Evolutionary conservation across 2,888 invertebrate genomes (phyloP).

Genomic region (Omphaloscelis lunosa): DNA sequence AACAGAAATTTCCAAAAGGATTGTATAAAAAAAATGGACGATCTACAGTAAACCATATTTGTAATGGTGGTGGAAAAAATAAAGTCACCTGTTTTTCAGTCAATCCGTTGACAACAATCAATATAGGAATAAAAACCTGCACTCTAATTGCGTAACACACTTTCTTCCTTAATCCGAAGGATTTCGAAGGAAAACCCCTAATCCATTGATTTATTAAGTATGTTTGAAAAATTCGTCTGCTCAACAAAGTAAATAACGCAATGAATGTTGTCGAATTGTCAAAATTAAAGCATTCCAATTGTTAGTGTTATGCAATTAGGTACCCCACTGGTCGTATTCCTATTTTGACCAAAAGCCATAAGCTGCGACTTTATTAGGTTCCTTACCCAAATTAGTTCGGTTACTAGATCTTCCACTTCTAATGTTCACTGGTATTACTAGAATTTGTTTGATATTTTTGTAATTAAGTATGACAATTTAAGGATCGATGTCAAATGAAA

Average conservation of each 20-base stretch:
- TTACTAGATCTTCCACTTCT: constrained; percentile 2
- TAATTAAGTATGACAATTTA: neutral
- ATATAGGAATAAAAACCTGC: neutral
- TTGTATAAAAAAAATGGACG: constrained; percentile 38
- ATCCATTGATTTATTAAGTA: neutral
- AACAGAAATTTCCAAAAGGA: constrained; percentile 51
- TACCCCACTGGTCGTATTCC: too few relatives aligned
- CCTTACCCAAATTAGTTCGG: neutral
- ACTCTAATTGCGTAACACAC: neutral
- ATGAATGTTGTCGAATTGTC: neutral
- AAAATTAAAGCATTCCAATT: neutral
- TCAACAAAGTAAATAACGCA: neutral
- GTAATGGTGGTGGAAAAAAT: neutral
- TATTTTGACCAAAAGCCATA: neutral
- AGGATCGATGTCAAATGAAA: neutral
- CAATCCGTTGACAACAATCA: constrained; percentile 4
- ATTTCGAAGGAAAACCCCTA: neutral
- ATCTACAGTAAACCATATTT: constrained; percentile 20
- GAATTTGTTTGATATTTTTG: neutral
- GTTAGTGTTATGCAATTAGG: neutral
- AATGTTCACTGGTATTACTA: neutral
- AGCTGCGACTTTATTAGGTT: neutral
- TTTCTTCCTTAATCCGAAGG: neutral
- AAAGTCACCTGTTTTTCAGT: neutral
- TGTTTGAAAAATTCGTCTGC: too few relatives aligned